Evolutionary conservation across 2,113 vertebrate genomes (phyloP), one percentile per base, ranked within the genome.

Genomic region (Xenotilapia flavipinnis): DNA sequence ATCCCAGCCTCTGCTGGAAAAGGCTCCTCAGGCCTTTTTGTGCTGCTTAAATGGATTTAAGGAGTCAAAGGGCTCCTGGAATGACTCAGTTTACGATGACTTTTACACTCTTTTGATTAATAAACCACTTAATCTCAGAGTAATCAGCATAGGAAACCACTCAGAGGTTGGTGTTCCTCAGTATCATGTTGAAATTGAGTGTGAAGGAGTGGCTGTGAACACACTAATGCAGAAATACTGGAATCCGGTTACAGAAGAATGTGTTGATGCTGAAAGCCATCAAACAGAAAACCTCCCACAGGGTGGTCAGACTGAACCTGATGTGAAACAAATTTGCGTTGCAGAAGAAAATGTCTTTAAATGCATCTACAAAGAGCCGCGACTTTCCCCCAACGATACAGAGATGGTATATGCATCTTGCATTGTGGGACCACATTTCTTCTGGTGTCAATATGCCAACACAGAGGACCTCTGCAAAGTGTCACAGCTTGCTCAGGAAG

Each of bases 381-480:
- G 90, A 15, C 58, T 96, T 26, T 96, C 95, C 19, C 83, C 84
- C 12, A 93, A 94, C 11, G 93, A 96, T 54, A 82, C 65, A 1
- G 31, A 96, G 75, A 90, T 90, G 82, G 95, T 95, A 3, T 97
- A 96, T 5, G 87, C 96, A 10, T 95, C 95, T 0, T 93, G 96
- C 17, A 90, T 97, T 38, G 93, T 91, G 1, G 94, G 95, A 12
- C 98, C 98, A 6, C 91, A 94, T 51, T 97, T 95, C 87, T 99
- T 98, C 86, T 99, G 98, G 98, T 97, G 97, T 93, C 96, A 96
- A 33, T 91, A 94, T 68, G 90, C 94, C 4, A 90, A 97, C 85
- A 89, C 89, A 0, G 91, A 96, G 49, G 90, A 93, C 0, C 92
- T 97, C 21, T 80, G 77, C 17, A 91, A 87, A 62, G 80, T 99